Conservation (phyloP, 1,140 invertebrate genomes). For the Meloidogyne hapla region DNA sequence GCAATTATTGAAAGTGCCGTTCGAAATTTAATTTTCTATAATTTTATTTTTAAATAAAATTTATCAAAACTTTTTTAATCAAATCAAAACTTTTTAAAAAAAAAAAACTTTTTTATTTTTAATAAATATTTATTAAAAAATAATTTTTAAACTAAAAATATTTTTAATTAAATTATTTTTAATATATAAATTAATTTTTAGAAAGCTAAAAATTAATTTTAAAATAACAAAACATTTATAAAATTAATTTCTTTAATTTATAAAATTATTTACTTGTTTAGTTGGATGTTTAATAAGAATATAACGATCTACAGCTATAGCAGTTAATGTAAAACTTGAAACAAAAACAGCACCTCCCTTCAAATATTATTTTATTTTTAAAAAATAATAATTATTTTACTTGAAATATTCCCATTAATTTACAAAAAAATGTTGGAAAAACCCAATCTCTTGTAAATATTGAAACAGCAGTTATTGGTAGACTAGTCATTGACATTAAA, state of each 20-base stretch:
- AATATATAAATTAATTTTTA: too few relatives aligned
- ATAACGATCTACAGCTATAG: conserved; percentile 62
- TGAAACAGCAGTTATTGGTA: conserved; percentile 60
- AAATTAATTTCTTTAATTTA: too few relatives aligned
- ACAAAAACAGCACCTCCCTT: conserved; percentile 63
- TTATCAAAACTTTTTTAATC: conserved; percentile 1
- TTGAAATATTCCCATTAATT: conserved; percentile 63
- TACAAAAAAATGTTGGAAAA: conserved; percentile 60
- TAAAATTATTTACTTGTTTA: conserved; percentile 43
- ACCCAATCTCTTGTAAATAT: conserved; percentile 64
- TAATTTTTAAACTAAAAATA: too few relatives aligned
- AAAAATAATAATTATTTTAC: conserved; percentile 29
- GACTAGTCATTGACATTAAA: conserved; percentile 57
- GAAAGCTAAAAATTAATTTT: too few relatives aligned
- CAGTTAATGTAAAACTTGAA: conserved; percentile 62
- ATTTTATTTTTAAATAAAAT: conserved; percentile 3
- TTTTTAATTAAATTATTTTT: too few relatives aligned
- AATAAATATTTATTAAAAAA: too few relatives aligned
- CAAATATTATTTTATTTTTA: conserved; percentile 24
- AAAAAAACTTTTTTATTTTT: too few relatives aligned
- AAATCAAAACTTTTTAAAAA: too few relatives aligned
- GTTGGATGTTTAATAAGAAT: conserved; percentile 58
- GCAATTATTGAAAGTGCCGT: conserved; percentile 53
- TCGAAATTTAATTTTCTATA: conserved; percentile 57
- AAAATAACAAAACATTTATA: too few relatives aligned